Evolutionary conservation across 2,888 invertebrate genomes (phyloP), one percentile per base, ranked within the genome.

Genomic region (Auanema sp.): DNA sequence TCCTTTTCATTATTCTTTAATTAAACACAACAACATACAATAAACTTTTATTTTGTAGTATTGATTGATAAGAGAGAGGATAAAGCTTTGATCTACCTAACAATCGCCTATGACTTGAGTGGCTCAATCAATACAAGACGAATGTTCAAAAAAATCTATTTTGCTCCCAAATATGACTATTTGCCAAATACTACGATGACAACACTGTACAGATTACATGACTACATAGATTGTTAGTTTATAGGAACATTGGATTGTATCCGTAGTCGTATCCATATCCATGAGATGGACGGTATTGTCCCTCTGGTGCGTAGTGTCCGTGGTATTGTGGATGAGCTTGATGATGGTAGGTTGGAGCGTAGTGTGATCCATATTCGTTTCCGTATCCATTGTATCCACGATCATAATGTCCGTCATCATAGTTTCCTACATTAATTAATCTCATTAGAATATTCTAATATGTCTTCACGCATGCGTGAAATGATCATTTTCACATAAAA

Each of bases 371-470:
- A 63, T 67, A 64, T 58, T 71, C 70, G 52, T 68, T 65, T 54
- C 71, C 72, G 49, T 69, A 62, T 50, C 71, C 73, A 58, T 69
- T 64, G 72, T 73, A 69, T 50, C 73, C 75, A 60, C 69, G 66
- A 69, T 70, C 67, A 71, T 72, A 72, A 65, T 73, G 66, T 67
- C 68, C 69, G 47, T 68, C 69, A 25, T 60, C 58, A 60, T 74
- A 65, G 58, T 68, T 64, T 56, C 66, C 58, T 60, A 59, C 21
- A 55, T 16, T n/a, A 40, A 23, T n/a, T 55, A 16, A 66, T 18
- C 16, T 49, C 63, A 64, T 57, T 52, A n/a, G 18, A 52, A 52
- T n/a, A 2, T 23, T n/a, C 18, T 24, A 52, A 23, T 33, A 33
- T 33, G 33, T 33, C 4, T 33, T 33, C 33, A 33, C 33, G 33